These are phyloP conservation scores for Tipula helvola DNA, from an alignment of 2,888 invertebrate species.

Conservation along the genomic window DNA sequence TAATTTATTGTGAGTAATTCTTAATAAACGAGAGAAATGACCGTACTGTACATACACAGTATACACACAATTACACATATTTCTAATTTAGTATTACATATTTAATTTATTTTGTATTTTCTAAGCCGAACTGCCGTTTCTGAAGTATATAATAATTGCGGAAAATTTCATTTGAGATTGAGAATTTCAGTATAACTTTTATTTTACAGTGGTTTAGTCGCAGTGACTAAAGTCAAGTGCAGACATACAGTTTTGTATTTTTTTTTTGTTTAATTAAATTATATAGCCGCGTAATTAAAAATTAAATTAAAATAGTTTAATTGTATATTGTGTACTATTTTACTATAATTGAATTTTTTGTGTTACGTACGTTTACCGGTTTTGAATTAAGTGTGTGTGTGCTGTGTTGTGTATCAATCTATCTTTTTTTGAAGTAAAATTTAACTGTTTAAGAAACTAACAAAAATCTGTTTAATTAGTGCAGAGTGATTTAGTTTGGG, in stretches of 20 bases:
- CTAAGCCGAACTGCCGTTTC: not conserved
- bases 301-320: not conserved
- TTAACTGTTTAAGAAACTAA: not conserved
- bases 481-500: not conserved
- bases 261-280: not conserved
- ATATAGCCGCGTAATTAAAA: not conserved
- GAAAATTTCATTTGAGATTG: not conserved
- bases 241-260: not conserved
- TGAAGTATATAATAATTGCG: not conserved
- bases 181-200: not conserved
- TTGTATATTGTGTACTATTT: not conserved
- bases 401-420: not conserved
- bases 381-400: not conserved
- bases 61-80: not conserved
- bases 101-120: not conserved
- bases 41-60: not conserved
- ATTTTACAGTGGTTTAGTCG: not conserved
- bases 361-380: not conserved
- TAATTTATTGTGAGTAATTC: not conserved
- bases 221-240: not conserved
- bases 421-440: not conserved
- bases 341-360: not conserved
- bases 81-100: not conserved
- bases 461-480: not conserved
- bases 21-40: not conserved